Base-by-base conservation (phyloP, 2,113 vertebrate species). In the Elephas maximus region DNA sequence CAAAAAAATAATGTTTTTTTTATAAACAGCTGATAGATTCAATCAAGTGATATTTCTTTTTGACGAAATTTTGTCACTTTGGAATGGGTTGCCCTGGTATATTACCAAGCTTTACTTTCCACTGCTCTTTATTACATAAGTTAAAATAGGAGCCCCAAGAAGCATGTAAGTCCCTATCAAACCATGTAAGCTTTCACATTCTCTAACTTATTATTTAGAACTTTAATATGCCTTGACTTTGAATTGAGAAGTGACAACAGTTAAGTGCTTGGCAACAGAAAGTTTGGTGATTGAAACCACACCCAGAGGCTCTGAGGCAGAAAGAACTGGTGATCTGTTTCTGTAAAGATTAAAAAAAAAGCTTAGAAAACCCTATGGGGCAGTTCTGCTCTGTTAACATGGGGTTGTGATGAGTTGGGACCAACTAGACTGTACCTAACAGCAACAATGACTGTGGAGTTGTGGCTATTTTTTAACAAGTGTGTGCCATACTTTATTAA, bases 1-100 rank as follows among this genome's bases (percentile, higher is more conserved):
- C 53, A 15, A 10, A 57, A 57, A 57, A 57, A 57, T 48, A 57
- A 57, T 57, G 11, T 17, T 26, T 91, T 88, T 74, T 69, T 67
- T 83, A 90, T 62, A 60, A 77, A 81, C 88, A 93, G 48, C 7
- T 80, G 8, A 65, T 87, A 37, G 7, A 89, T 89, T 85, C n/a
- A 69, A n/a, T 48, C 89, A 86, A n/a, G 15, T 41, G 41, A 37
- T 78, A n/a, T 30, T 86, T 69, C 6, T 12, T 93, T 94, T 91
- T 33, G 41, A 87, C 37, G 51, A 33, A 86, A 45, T 18, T 45
- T 8, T 48, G n/a, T 65, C 26, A 33, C 65, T 94, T 94, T 81
- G 28, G 15, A 67, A 37, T 0, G 8, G 28, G n/a, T 65, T 93
- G 28, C 24, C 79, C 53, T 96, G 76, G 1, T 62, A 37, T 51